These are phyloP conservation scores for Drosophila ezoana DNA, from an alignment of 2,888 invertebrate genomes.

Conservation along the genomic window DNA sequence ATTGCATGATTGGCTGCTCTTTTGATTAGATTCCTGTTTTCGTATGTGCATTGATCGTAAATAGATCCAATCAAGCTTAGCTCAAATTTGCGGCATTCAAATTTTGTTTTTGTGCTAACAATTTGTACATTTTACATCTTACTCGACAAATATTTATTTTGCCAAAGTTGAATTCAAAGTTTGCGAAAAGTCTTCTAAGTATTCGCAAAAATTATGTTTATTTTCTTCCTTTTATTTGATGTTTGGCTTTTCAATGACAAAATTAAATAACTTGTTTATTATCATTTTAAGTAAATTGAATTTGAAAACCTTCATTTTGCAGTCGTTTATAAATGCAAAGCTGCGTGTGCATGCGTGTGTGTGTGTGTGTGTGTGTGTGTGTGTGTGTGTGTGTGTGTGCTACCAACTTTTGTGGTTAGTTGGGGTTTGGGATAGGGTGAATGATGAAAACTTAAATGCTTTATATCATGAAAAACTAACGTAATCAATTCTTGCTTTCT, in stretches of 20 bases:
- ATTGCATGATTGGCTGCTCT: slow-evolving; percentile 8
- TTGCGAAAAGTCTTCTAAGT: not conserved
- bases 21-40: slow-evolving; percentile 8
- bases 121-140: not conserved
- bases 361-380: slow-evolving; percentile 11
- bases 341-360: not conserved
- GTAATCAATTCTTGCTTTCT: slow-evolving; percentile 58
- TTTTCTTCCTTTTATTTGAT: not conserved
- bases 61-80: slow-evolving; percentile 6
- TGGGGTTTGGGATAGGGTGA: slow-evolving; percentile 2
- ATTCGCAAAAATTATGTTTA: not conserved
- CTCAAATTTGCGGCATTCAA: not conserved
- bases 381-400: slow-evolving; percentile 11
- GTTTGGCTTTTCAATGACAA: not conserved
- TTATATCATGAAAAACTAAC: slow-evolving; percentile 60
- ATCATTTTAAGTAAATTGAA: not conserved
- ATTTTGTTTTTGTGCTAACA: not conserved
- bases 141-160: not conserved
- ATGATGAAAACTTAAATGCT: slow-evolving; percentile 28
- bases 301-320: not conserved
- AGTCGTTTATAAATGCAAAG: not conserved
- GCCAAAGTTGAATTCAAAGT: not conserved
- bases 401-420: slow-evolving; percentile 6
- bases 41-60: not conserved
- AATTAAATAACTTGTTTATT: not conserved